A percentile compares a stretch with the other conserved stretches of the same genome.
phyloP scores from a whole-genome alignment of 1,140 invertebrate species.

The Mycetomoellerius zeteki region DNA sequence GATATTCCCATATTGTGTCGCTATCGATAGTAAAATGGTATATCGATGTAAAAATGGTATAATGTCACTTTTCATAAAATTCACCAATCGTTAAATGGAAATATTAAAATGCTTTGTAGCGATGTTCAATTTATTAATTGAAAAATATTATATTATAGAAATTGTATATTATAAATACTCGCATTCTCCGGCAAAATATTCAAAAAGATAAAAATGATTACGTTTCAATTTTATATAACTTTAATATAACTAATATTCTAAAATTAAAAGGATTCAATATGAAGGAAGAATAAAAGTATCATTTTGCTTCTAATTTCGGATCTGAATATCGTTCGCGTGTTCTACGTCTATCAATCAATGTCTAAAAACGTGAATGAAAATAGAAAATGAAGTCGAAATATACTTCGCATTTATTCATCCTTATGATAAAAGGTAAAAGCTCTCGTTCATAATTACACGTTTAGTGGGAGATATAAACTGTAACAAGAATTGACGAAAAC shows the following conservation, averaged over 20 bases:
- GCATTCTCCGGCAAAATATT: background rate
- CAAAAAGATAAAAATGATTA: background rate
- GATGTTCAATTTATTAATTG: background rate
- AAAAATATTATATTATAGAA: slow-evolving; percentile 23
- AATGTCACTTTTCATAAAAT: background rate
- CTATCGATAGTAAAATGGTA: too few relatives aligned
- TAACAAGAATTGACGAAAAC: slow-evolving; percentile 45
- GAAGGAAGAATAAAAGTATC: background rate
- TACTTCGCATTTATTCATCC: slow-evolving; percentile 30
- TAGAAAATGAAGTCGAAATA: slow-evolving; percentile 36
- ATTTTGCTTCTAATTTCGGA: background rate
- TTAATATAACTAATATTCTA: background rate
- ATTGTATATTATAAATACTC: background rate
- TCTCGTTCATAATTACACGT: slow-evolving; percentile 29
- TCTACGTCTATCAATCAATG: slow-evolving; percentile 17
- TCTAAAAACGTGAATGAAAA: slow-evolving; percentile 18
- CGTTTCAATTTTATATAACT: background rate
- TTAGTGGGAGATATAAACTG: slow-evolving; percentile 35
- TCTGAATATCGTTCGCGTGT: background rate
- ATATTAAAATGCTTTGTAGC: background rate
- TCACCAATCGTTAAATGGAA: background rate
- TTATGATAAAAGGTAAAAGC: slow-evolving; percentile 27
- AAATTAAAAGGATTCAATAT: background rate
- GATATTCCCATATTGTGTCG: background rate
- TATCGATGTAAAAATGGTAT: background rate